Evolutionary conservation across 2,113 vertebrate genomes (phyloP), one percentile per base, ranked within the genome.

Genomic region (Sceloporus tristichus): DNA sequence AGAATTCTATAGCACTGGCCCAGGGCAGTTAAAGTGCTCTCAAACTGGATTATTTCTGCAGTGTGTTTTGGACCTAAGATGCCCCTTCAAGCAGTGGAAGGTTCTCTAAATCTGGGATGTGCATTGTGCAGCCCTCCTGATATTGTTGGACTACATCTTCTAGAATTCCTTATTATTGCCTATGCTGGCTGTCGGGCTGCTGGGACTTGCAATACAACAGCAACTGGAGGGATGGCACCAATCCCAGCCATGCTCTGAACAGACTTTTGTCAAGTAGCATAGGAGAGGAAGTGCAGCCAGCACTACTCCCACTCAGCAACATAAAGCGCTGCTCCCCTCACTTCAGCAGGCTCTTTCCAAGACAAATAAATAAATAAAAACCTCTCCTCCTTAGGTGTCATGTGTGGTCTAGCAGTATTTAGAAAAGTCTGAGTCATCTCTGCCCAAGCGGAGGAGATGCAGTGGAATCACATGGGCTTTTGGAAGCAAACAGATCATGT

Each of bases 341-440:
- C 80, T 78, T 10, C 86, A 94, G 70, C 91, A 87, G 87, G 88
- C 84, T 38, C 54, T 91, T 94, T 93, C 91, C 90, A 93, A 91
- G 53, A 77, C 68, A 91, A 92, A 93, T 9, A 93, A 92, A 92
- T 89, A 92, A 89, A 87, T 84, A 82, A 71, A 70, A 40, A 34
- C 66, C 79, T 62, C 56, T 83, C 87, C 87, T 75, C 23, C 79
- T 77, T 88, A 85, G 80, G 91, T 91, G 75, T 89, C 87, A 80
- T 89, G 91, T 92, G 92, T 95, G 92, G 90, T 94, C 95, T 94
- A 59, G 68, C 40, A 90, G 82, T 82, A 92, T 88, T 91, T 94
- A 85, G 1, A 21, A 91, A 92, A 89, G 89, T 90, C 84, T 87
- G 94, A 94, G 89, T 95, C 91, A 91, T 86, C 92, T 83, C 92